Evolutionary conservation across 1,140 invertebrate genomes (phyloP).

Genomic region (Neodiprion virginianus): DNA sequence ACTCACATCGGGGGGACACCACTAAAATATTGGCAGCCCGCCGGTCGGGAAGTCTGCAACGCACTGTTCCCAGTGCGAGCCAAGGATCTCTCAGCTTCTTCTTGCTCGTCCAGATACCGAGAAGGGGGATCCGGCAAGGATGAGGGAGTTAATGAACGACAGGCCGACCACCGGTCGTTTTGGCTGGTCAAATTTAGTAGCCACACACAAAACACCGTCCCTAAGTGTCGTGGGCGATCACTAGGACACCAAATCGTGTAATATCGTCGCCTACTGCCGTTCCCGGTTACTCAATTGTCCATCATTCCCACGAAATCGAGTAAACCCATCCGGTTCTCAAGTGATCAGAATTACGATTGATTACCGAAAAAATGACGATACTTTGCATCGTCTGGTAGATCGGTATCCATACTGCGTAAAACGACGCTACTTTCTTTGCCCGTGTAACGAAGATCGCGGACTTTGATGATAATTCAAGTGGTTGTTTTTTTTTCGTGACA

Average conservation of each 20-base stretch:
- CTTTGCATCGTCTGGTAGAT: no score
- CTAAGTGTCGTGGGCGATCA: neutral
- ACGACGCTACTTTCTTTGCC: no score
- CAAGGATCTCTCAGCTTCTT: conserved; percentile 29
- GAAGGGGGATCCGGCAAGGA: conserved; percentile 37
- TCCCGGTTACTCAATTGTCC: neutral
- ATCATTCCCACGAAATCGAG: neutral
- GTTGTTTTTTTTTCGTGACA: no score
- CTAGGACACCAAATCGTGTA: neutral
- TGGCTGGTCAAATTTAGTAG: neutral
- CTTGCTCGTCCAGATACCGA: conserved; percentile 26
- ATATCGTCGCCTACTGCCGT: neutral
- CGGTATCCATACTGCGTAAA: no score
- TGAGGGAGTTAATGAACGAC: neutral
- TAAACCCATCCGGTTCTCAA: neutral
- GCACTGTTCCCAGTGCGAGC: conserved; percentile 42
- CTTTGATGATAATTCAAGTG: no score
- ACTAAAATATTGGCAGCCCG: conserved; percentile 39
- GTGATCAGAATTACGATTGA: no score
- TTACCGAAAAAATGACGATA: no score
- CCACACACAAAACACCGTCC: neutral
- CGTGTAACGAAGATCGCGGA: no score
- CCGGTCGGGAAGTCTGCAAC: conserved; percentile 46
- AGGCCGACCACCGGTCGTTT: neutral
- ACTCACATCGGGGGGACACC: conserved; percentile 34